A percentile compares a stretch with the other conserved stretches of the same genome.
Conservation (phyloP, 2,888 invertebrate species). For the Tuberolachnus salignus region DNA sequence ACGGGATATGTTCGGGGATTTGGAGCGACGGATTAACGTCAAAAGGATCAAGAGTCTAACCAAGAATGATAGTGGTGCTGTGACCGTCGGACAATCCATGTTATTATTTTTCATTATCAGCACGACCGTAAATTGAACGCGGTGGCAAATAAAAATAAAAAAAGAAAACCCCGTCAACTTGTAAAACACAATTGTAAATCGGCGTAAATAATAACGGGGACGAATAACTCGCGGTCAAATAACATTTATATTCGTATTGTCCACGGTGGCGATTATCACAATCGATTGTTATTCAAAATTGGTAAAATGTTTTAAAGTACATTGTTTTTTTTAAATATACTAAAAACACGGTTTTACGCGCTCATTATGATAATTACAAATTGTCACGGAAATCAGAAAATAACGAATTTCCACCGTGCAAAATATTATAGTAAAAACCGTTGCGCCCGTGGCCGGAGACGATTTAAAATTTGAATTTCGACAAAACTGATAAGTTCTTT, state of each 20-base stretch:
- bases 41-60: constrained; percentile 49
- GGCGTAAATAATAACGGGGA: background rate
- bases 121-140: constrained; percentile 20
- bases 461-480: no score
- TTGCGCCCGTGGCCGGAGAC: no score
- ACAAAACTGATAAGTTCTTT: no score
- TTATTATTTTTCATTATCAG: constrained; percentile 54
- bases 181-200: constrained; percentile 6
- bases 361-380: no score
- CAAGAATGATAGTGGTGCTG: constrained; percentile 42
- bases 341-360: no score
- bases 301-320: no score
- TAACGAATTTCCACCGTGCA: no score
- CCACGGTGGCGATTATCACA: no score
- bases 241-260: background rate
- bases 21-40: constrained; percentile 38
- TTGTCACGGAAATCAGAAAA: no score
- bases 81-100: constrained; percentile 33
- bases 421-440: no score
- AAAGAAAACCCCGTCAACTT: constrained; percentile 7
- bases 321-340: no score
- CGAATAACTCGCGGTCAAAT: constrained; percentile 2
- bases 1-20: constrained; percentile 37
- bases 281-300: no score
- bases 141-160: background rate